A percentile compares a stretch with the other conserved stretches of the same genome.
These are phyloP conservation scores for Oncorhynchus keta DNA, from an alignment of 2,113 vertebrate species.

Conservation along the genomic window DNA sequence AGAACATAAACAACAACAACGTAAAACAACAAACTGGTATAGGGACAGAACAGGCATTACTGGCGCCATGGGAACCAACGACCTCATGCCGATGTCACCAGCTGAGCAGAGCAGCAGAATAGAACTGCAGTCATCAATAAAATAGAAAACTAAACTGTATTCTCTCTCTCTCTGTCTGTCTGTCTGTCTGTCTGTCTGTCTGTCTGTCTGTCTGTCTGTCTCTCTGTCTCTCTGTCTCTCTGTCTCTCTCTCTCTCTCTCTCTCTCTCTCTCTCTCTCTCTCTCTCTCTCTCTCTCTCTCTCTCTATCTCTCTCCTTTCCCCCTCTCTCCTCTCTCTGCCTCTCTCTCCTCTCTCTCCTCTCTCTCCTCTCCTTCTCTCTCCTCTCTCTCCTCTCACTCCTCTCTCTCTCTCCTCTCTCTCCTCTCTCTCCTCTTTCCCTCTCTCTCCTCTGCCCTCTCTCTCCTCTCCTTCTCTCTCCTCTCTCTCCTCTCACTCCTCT, in stretches of 20 bases:
- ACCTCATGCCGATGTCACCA: conserved; percentile 30
- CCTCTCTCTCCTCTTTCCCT: no score
- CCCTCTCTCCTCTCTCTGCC: no score
- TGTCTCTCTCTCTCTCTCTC: not conserved
- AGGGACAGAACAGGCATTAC: conserved; percentile 40
- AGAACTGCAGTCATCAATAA: conserved; percentile 5
- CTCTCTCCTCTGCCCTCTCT: no score
- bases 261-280: no score
- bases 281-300: not conserved
- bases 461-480: no score
- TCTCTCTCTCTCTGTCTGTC: not conserved
- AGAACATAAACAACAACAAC: conserved; percentile 19
- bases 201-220: no score
- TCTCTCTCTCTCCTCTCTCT: not conserved
- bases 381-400: no score
- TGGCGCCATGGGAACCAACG: conserved; percentile 50
- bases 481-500: not conserved
- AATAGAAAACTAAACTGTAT: not conserved
- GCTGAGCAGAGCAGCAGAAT: not conserved
- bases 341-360: no score
- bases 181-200: no score
- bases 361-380: no score
- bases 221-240: not conserved
- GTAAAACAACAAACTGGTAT: conserved; percentile 36
- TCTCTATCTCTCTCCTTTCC: no score